phyloP scores from a whole-genome alignment of 2,797 vertebrate species.

The Propithecus perrieri region DNA sequence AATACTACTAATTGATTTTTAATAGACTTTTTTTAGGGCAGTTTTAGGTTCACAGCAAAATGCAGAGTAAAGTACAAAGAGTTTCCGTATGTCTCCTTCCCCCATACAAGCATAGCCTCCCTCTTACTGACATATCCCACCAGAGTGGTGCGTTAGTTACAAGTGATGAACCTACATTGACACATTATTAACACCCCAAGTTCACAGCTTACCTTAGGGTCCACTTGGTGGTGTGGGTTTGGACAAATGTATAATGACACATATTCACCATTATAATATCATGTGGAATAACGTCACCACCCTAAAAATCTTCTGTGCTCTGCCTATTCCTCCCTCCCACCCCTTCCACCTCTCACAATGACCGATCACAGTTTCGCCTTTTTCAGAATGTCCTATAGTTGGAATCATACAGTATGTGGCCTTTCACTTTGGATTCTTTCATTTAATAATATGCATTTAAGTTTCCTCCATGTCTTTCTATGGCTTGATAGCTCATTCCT shows the following conservation, averaged over 20 bases:
- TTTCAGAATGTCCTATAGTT: not conserved
- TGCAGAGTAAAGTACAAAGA: not conserved
- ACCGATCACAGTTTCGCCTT: not conserved
- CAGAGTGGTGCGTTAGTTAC: not conserved
- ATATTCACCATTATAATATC: no score
- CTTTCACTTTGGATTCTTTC: not conserved
- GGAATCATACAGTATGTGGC: not conserved
- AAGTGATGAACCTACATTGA: not conserved
- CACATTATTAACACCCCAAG: no score
- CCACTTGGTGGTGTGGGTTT: not conserved
- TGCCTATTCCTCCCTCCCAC: not conserved
- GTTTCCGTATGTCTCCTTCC: rapidly evolving
- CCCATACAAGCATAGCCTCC: no score
- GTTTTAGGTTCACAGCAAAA: not conserved
- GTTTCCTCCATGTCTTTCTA: not conserved
- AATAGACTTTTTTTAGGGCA: not conserved
- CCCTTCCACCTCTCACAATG: not conserved
- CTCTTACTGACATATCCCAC: not conserved
- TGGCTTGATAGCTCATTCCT: not conserved
- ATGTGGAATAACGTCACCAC: not conserved
- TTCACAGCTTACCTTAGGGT: not conserved
- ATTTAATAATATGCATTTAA: not conserved
- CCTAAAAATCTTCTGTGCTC: not conserved
- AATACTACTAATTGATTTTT: not conserved
- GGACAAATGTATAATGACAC: not conserved